A percentile compares a stretch with the other conserved stretches of the same genome.
These are phyloP conservation scores for Odontamblyopus lacepedii DNA, from an alignment of 2,797 vertebrate species.

Conservation along the genomic window DNA sequence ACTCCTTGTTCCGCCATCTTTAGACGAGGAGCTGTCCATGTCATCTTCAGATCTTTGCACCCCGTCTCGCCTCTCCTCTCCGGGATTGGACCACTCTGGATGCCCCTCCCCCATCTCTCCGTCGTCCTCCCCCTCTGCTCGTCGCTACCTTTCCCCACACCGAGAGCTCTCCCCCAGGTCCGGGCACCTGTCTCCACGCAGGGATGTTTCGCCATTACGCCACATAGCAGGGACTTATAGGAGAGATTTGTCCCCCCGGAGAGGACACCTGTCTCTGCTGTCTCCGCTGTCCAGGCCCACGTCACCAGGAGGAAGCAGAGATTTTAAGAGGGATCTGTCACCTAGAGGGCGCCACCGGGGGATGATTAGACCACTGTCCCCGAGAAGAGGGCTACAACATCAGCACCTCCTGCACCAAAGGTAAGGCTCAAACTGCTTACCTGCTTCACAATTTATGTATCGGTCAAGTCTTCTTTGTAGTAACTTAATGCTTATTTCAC, in stretches of 20 bases:
- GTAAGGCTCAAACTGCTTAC: conserved; percentile 26
- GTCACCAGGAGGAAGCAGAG: conserved; percentile 60
- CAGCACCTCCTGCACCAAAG: conserved; percentile 58
- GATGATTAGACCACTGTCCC: conserved; percentile 82
- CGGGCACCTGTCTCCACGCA: conserved; percentile 86
- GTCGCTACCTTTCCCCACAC: conserved; percentile 89
- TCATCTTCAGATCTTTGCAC: conserved; percentile 81
- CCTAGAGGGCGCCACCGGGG: conserved; percentile 84
- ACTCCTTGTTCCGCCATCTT: conserved; percentile 67
- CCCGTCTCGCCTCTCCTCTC: conserved; percentile 88
- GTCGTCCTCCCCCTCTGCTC: conserved; percentile 84
- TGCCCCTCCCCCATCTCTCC: conserved; percentile 87
- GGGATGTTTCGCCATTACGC: conserved; percentile 87
- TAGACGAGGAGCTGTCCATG: conserved; percentile 87
- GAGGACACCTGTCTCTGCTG: conserved; percentile 73
- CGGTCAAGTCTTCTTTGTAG: no score
- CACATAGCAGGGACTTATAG: conserved; percentile 81
- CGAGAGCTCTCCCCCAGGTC: conserved; percentile 86
- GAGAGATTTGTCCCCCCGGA: conserved; percentile 89
- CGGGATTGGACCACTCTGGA: conserved; percentile 84
- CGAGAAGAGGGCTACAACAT: conserved; percentile 86
- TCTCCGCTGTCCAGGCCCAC: conserved; percentile 67
- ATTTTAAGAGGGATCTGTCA: conserved; percentile 83
- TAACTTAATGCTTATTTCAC: no score
- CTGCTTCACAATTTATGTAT: no score